A percentile compares a stretch with the other conserved stretches of the same genome.
Conservation (phyloP, 2,888 invertebrate species). For the Onchidella celtica region DNA sequence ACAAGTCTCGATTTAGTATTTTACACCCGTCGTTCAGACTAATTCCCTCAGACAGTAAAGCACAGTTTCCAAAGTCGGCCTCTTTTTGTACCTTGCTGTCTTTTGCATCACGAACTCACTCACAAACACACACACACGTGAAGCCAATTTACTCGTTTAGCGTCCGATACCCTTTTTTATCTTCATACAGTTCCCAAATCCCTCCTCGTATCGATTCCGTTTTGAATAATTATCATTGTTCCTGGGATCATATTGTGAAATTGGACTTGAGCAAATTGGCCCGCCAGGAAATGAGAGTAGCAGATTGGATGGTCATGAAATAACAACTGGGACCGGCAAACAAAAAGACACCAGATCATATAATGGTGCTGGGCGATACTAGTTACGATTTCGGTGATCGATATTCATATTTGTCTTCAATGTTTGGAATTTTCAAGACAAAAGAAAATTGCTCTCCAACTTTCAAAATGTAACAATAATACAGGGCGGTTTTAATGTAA, state of each 20-base stretch:
- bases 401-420: too few relatives aligned
- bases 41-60: too few relatives aligned
- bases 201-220: conserved; percentile 17
- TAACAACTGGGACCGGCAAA: conserved; percentile 22
- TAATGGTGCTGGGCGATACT: too few relatives aligned
- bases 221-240: conserved; percentile 39
- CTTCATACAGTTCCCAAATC: neutral
- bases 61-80: neutral
- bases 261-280: conserved; percentile 45
- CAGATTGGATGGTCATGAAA: conserved; percentile 39
- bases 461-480: too few relatives aligned
- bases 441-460: too few relatives aligned
- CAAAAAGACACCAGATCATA: conserved; percentile 35
- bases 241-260: conserved; percentile 42
- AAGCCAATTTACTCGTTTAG: too few relatives aligned
- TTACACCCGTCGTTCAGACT: too few relatives aligned
- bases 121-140: too few relatives aligned
- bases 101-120: conserved; percentile 16
- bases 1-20: too few relatives aligned
- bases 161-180: neutral
- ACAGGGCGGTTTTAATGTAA: too few relatives aligned
- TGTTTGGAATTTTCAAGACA: too few relatives aligned
- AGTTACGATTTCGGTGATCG: too few relatives aligned
- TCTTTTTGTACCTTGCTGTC: conserved; percentile 16
- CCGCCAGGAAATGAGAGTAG: conserved; percentile 42